Base-by-base conservation (phyloP, 2,113 vertebrate genomes). In the Columbina picui region DNA sequence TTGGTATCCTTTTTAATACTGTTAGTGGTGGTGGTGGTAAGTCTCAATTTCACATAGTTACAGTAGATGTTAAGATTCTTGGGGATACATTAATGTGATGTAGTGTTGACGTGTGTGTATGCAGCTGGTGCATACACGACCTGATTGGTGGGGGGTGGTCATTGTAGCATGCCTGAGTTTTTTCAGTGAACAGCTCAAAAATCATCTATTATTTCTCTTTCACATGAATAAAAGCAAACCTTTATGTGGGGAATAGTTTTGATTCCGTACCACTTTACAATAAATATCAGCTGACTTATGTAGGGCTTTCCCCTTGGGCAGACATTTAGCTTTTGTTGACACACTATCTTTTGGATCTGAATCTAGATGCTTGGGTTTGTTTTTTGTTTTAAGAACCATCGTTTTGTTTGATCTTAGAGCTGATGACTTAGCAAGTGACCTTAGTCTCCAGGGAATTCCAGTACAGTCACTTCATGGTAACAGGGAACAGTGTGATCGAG, bases 401-500 rank as follows among this genome's bases (percentile, higher is more conserved):
- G 34, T 60, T 95, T 86, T 89, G 39, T 93, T 95, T 96, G 47
- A 32, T 89, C 30, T 67, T 96, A 99, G 99, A 45, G 99, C 97
- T 65, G 99, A 99, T 95, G 99, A 99, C 90, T 97, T 99, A 59
- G 98, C 99, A 59, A 99, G 99, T 50, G 99, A 99, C 94, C 97
- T 99, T 80, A 97, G 98, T 94, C 98, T 99, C 45, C 98, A 96
- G 34, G 99, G 98, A 73, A 91, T 99, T 92, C 96, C 98, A 49
- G 99, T 99, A n/a, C 99, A 99, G 81, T 98, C 99, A 57, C 98
- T 99, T 89, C 99, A 99, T 78, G 99, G 99, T 30, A 98, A 99
- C 91, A 98, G 98, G 74, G 99, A 99, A 34, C 99, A 99, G 92
- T 98, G 97, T 52, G 99, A 99, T 96, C 97, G 99, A 39, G 99